Conservation (phyloP, 2,113 vertebrate genomes). For the Phyllopteryx taeniolatus region DNA sequence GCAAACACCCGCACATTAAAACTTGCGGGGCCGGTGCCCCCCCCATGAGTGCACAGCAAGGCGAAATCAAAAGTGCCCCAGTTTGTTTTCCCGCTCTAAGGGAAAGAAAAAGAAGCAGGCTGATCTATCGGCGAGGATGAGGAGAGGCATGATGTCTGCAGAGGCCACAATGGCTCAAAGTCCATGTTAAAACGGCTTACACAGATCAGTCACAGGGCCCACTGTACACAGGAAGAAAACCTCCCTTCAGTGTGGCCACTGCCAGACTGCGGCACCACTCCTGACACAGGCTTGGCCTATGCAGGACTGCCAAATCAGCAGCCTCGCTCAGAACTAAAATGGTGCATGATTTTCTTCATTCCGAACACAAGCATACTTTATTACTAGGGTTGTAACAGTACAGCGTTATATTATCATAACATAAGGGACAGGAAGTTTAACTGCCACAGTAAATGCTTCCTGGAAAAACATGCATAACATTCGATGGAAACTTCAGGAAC, state of each 20-base stretch:
- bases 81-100: slow-evolving; percentile 62
- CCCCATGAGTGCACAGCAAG: slow-evolving; percentile 39
- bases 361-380: slow-evolving; percentile 6
- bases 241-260: slow-evolving; percentile 29
- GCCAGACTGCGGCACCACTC: slow-evolving; percentile 26
- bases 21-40: slow-evolving; percentile 24
- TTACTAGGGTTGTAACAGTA: neutral
- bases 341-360: slow-evolving; percentile 28
- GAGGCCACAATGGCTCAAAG: slow-evolving; percentile 50
- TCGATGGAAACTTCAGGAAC: neutral
- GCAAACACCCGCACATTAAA: slow-evolving; percentile 56
- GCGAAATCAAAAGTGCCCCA: slow-evolving; percentile 49
- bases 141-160: slow-evolving; percentile 56
- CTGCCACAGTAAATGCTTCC: slow-evolving; percentile 3
- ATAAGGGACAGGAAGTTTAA: neutral
- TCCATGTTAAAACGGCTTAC: slow-evolving; percentile 51
- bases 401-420: neutral
- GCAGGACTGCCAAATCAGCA: slow-evolving; percentile 55
- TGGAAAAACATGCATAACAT: slow-evolving; percentile 1
- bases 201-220: slow-evolving; percentile 58
- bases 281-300: slow-evolving; percentile 41
- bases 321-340: slow-evolving; percentile 53
- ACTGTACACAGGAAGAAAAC: slow-evolving; percentile 56
- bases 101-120: slow-evolving; percentile 60
- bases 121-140: slow-evolving; percentile 62